Conservation (phyloP, 2,113 vertebrate genomes). For the Paraplagusia blochii region DNA sequence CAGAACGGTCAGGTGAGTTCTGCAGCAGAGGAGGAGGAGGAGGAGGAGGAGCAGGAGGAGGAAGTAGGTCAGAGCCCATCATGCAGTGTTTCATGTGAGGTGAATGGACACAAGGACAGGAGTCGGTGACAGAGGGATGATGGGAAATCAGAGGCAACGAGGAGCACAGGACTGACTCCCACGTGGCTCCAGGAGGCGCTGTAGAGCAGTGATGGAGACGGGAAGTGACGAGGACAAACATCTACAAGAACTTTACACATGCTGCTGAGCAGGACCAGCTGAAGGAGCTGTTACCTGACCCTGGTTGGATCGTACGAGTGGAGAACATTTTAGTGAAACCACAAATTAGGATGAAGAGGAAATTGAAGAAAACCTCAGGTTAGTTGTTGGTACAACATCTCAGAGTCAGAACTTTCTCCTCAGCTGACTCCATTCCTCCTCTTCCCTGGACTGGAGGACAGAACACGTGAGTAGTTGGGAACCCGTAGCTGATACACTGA, state of each 20-base stretch:
- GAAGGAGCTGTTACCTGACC: too few relatives aligned
- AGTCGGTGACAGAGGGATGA: constrained; percentile 26
- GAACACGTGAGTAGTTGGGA: constrained; percentile 46
- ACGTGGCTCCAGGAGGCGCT: constrained; percentile 13
- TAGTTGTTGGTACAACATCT: too few relatives aligned
- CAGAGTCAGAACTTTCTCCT: not conserved
- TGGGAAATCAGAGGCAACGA: constrained; percentile 11
- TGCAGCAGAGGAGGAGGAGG: constrained; percentile 17
- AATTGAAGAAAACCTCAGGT: too few relatives aligned
- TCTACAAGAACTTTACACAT: constrained; percentile 8
- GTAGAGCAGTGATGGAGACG: constrained; percentile 24
- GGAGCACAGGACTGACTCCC: constrained; percentile 28
- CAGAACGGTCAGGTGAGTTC: constrained; percentile 30
- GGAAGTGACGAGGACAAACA: constrained; percentile 22
- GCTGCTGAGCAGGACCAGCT: too few relatives aligned
- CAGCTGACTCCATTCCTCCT: constrained; percentile 44
- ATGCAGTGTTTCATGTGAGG: constrained; percentile 3
- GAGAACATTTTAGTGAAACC: not conserved
- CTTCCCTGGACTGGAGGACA: constrained; percentile 42
- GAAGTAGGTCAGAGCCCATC: constrained; percentile 62
- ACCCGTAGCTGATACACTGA: constrained; percentile 12
- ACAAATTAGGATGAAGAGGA: not conserved
- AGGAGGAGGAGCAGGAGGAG: constrained; percentile 14
- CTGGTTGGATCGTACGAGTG: not conserved
- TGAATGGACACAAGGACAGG: constrained; percentile 1